Base-by-base conservation (phyloP, 2,113 vertebrate genomes). In the Psilopogon haemacephalus region DNA sequence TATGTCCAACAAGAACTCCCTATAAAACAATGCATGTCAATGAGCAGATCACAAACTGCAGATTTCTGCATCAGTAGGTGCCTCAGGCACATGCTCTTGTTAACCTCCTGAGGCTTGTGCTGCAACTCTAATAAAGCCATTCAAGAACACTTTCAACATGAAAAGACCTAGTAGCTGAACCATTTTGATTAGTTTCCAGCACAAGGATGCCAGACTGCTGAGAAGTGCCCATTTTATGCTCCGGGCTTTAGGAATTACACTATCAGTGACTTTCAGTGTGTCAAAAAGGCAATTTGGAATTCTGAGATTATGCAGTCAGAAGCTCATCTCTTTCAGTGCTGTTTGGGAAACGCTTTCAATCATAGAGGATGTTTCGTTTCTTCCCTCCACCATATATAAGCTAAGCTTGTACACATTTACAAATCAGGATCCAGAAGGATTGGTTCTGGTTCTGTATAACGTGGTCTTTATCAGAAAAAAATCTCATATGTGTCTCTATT, bases 21-120 rank as follows among this genome's bases (percentile, higher is more conserved):
- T 13, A 26, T 54, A 0, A 5, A 87, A 19, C 1, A 1, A 9
- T 2, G 18, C 8, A 58, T 28, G 44, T 16, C 76, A n/a, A 2
- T 0, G 5, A n/a, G 6, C 2, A 1, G 32, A 50, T 3, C 46
- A 37, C 24, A 15, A 46, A 60, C 54, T 55, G 62, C 35, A 75
- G 62, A 50, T n/a, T 17, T 8, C 65, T 88, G 65, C 35, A 2
- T 8, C 11, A 38, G 46, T 9, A 68, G 42, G 33, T 0, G 0
- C 40, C 60, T 60, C 42, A 68, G 26, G 42, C 11, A 15, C 1
- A 0, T 15, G 37, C 46, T 84, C 32, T 28, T 24, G n/a, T 40
- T 37, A 10, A 32, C 59, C 68, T 55, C 38, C 33, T 48, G 8
- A 20, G 4, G 13, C 30, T 69, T 54, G 54, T 19, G 35, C 48